Conservation (phyloP, 2,113 vertebrate species). For the Podilymbus podiceps region DNA sequence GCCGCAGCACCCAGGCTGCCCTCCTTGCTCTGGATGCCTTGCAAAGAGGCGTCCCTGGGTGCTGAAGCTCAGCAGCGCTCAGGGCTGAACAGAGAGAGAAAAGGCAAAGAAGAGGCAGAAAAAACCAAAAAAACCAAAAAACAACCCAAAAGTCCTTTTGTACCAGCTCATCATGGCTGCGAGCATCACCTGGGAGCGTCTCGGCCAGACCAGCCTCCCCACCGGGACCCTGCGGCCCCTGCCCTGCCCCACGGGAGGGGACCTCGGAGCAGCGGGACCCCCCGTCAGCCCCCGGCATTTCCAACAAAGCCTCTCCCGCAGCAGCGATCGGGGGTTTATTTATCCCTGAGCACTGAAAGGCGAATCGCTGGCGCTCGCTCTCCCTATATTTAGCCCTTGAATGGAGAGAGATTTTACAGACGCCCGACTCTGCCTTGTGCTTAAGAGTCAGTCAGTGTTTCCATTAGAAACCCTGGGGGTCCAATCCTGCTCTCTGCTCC, state of each 20-base stretch:
- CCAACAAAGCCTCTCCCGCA: neutral
- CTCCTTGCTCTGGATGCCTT: neutral
- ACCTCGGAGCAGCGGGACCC: neutral
- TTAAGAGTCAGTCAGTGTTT: constrained; percentile 54
- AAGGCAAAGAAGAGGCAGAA: neutral
- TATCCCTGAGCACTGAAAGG: neutral
- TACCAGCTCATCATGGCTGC: accelerated
- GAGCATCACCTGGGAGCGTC: neutral
- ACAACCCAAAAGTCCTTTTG: accelerated
- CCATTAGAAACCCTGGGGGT: constrained; percentile 39
- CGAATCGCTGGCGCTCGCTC: neutral
- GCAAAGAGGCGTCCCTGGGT: neutral
- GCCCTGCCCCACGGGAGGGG: neutral
- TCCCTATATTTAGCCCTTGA: constrained; percentile 68
- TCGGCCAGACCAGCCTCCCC: neutral
- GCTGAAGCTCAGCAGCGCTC: neutral
- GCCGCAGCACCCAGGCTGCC: neutral
- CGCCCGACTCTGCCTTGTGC: neutral
- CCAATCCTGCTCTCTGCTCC: neutral
- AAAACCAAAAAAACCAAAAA: too few relatives aligned
- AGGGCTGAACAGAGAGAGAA: neutral
- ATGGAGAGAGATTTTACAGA: constrained; percentile 51
- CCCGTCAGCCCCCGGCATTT: neutral
- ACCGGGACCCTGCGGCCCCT: accelerated
- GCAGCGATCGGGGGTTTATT: neutral